Conservation (phyloP, 2,888 invertebrate genomes). For the Nomada fabriciana region DNA sequence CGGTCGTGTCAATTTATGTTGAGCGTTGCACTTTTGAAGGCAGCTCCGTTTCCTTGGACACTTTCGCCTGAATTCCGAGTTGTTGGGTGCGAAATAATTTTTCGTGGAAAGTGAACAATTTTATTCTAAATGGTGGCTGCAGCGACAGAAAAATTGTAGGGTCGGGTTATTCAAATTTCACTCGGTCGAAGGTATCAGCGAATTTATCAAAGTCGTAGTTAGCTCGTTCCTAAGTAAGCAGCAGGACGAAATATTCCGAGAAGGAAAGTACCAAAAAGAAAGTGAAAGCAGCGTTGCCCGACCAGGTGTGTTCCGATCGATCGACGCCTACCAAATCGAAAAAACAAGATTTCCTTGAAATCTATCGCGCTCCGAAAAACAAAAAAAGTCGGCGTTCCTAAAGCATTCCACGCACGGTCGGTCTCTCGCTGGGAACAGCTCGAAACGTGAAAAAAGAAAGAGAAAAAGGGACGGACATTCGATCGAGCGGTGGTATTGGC, state of each 20-base stretch:
- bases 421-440: neutral
- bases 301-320: neutral
- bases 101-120: no score
- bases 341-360: neutral
- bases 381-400: neutral
- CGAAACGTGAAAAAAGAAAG: neutral
- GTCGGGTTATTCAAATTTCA: no score
- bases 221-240: no score
- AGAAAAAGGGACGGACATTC: neutral
- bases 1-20: no score
- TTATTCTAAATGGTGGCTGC: no score
- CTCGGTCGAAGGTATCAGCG: no score
- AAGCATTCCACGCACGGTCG: neutral
- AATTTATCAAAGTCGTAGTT: no score
- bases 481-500: constrained; percentile 18
- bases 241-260: neutral
- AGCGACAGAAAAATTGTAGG: no score
- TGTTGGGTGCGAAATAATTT: no score
- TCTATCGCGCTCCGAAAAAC: neutral
- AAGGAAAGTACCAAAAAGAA: constrained; percentile 4
- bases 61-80: no score
- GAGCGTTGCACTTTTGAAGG: no score
- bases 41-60: no score
- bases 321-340: neutral
- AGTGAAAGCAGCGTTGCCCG: constrained; percentile 10